Percentiles rank a stretch among this genome's conserved stretches.
These are phyloP conservation scores for Tinamus major DNA, from an alignment of 2,797 vertebrate species.

Conservation along the genomic window DNA sequence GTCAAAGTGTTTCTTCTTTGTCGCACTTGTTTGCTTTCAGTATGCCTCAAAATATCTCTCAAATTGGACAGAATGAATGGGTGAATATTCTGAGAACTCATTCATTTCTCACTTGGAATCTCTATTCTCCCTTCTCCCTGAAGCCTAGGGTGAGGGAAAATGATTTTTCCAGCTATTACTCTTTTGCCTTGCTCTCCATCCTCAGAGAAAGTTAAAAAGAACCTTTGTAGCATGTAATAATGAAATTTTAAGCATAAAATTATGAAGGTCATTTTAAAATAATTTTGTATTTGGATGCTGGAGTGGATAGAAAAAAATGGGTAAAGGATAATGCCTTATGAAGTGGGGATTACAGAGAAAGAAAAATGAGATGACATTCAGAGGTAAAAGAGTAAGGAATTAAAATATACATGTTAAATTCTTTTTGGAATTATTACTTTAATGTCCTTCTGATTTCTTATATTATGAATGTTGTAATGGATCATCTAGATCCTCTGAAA, in stretches of 20 bases:
- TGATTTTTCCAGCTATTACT: not conserved
- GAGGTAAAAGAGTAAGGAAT: not conserved
- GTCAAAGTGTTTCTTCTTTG: not conserved
- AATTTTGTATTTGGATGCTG: not conserved
- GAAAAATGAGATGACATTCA: not conserved
- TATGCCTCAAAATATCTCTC: not conserved
- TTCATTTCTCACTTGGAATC: not conserved
- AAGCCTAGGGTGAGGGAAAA: not conserved
- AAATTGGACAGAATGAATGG: not conserved
- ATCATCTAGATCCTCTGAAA: constrained; percentile 44
- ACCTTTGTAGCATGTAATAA: not conserved
- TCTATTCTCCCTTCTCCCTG: not conserved
- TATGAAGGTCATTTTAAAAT: not conserved
- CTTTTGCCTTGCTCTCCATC: not conserved
- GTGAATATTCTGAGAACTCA: not conserved
- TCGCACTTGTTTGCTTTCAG: not conserved
- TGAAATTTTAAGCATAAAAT: not conserved
- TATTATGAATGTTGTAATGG: constrained; percentile 23
- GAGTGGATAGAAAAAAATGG: not conserved
- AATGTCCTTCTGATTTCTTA: constrained; percentile 38
- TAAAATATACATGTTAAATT: not conserved
- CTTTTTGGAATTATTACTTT: not conserved
- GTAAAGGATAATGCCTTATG: not conserved
- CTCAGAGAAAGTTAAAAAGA: not conserved
- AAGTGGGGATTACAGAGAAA: not conserved